A percentile compares a stretch with the other conserved stretches of the same genome.
Conservation (phyloP, 2,888 invertebrate species). For the Leptogaster cylindrica region DNA sequence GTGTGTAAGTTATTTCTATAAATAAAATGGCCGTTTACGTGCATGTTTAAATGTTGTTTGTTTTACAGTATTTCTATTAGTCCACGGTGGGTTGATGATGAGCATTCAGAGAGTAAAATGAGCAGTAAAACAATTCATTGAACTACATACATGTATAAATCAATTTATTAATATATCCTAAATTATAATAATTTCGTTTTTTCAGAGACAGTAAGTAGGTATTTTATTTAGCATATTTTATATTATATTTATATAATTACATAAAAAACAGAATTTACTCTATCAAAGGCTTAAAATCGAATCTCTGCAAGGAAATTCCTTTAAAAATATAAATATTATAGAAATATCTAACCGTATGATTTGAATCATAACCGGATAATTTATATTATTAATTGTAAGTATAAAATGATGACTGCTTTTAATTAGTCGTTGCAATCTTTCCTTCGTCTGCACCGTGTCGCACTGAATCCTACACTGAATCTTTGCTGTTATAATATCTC, state of each 20-base stretch:
- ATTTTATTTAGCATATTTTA: constrained; percentile 14
- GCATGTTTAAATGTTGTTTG: too few relatives aligned
- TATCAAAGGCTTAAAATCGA: constrained; percentile 36
- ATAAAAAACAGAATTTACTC: constrained; percentile 35
- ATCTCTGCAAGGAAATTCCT: constrained; percentile 22
- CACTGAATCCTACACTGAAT: too few relatives aligned
- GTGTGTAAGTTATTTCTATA: constrained; percentile 35
- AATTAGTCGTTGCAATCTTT: neutral
- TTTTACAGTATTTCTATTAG: too few relatives aligned
- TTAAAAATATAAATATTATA: constrained; percentile 39
- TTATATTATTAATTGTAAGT: constrained; percentile 28
- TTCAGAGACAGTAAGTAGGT: constrained; percentile 27
- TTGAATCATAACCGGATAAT: constrained; percentile 11
- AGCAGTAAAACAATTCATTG: too few relatives aligned
- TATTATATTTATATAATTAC: too few relatives aligned
- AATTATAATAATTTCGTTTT: constrained; percentile 23
- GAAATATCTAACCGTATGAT: constrained; percentile 35
- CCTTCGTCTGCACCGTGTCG: neutral
- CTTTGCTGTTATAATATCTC: too few relatives aligned
- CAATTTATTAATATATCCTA: constrained; percentile 32
- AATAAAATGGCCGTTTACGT: constrained; percentile 38
- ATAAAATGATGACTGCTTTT: constrained; percentile 38
- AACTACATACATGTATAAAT: constrained; percentile 39
- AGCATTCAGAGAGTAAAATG: too few relatives aligned
- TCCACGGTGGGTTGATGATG: too few relatives aligned